phyloP scores from a whole-genome alignment of 2,888 invertebrate genomes.

The Alloscopus bannaensis region DNA sequence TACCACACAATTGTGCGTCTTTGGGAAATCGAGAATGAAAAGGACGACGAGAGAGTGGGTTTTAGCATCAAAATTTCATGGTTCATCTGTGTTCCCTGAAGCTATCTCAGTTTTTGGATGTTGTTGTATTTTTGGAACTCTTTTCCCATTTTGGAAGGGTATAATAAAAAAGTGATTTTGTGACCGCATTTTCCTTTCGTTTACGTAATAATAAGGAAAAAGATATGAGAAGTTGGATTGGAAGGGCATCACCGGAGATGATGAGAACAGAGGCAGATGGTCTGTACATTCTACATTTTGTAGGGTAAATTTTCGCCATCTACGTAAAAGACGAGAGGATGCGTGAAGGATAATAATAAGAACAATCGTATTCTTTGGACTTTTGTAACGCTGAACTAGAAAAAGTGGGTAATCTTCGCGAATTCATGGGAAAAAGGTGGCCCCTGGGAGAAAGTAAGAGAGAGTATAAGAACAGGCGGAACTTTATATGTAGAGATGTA shows the following conservation, averaged over 20 bases:
- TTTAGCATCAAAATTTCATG: slow-evolving; percentile 30
- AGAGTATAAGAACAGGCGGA: too few relatives aligned
- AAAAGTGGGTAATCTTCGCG: background rate
- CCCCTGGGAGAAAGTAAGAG: too few relatives aligned
- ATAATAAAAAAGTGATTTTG: background rate
- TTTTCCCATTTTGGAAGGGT: background rate
- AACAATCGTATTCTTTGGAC: background rate
- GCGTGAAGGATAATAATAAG: too few relatives aligned
- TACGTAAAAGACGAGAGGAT: too few relatives aligned
- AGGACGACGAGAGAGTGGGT: background rate
- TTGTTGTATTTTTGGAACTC: too few relatives aligned
- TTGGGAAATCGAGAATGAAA: slow-evolving; percentile 20
- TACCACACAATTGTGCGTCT: too few relatives aligned
- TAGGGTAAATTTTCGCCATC: too few relatives aligned
- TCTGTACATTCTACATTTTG: too few relatives aligned
- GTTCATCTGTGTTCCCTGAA: slow-evolving; percentile 13
- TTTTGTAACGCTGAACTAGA: background rate
- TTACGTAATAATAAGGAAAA: background rate
- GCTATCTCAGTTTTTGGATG: background rate
- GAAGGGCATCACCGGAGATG: background rate
- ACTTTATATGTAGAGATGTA: too few relatives aligned
- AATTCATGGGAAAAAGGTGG: too few relatives aligned
- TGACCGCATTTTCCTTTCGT: background rate
- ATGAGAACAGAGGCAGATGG: slow-evolving; percentile 39
- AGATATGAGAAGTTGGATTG: background rate